phyloP scores from a whole-genome alignment of 2,888 invertebrate genomes.

The Molanna angustata region DNA sequence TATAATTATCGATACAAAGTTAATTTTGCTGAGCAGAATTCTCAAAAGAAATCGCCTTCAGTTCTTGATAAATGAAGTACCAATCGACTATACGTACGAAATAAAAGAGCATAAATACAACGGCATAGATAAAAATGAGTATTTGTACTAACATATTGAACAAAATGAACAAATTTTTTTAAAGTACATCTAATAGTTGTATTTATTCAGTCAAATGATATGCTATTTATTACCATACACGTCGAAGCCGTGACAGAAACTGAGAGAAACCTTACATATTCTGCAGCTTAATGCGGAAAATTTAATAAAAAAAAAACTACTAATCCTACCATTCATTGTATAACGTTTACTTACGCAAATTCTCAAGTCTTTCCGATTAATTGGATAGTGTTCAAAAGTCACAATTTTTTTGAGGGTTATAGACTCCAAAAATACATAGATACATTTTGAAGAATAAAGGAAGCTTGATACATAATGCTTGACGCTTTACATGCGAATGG shows the following conservation, averaged over 20 bases:
- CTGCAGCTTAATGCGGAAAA: conserved; percentile 28
- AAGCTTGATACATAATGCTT: too few relatives aligned
- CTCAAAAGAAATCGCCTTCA: conserved; percentile 17
- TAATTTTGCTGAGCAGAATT: too few relatives aligned
- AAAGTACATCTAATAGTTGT: too few relatives aligned
- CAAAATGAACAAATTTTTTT: background rate
- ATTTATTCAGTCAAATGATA: background rate
- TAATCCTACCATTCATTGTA: conserved; percentile 10
- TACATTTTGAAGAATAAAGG: too few relatives aligned
- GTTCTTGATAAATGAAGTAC: conserved; percentile 28
- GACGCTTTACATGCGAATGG: too few relatives aligned
- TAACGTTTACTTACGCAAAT: background rate
- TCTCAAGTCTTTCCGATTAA: background rate
- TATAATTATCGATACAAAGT: too few relatives aligned
- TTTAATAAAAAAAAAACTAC: conserved; percentile 30
- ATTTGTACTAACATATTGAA: conserved; percentile 52
- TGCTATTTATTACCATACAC: conserved; percentile 4
- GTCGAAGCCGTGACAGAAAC: conserved; percentile 8
- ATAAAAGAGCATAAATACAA: conserved; percentile 50
- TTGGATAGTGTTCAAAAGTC: background rate
- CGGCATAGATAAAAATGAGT: conserved; percentile 53
- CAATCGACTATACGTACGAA: conserved; percentile 50
- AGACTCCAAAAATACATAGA: too few relatives aligned
- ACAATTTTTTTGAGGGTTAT: too few relatives aligned
- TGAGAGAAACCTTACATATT: conserved; percentile 30